Percentiles rank a stretch among this genome's conserved stretches.
Conservation (phyloP, 1,140 invertebrate genomes). For the Carcinoscorpius rotundicauda region DNA sequence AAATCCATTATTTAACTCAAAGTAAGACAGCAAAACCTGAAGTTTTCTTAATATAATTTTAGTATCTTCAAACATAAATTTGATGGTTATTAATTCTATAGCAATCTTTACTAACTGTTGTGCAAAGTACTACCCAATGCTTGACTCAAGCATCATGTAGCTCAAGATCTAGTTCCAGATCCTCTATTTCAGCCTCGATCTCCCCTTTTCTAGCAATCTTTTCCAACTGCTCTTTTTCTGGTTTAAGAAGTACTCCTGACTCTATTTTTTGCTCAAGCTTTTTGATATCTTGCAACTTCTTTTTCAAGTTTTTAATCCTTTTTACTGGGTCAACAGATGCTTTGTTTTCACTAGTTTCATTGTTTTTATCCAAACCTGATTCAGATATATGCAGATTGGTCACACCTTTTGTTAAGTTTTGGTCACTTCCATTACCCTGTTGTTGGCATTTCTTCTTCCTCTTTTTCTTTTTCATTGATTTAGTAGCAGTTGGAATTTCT, state of each 20-base stretch:
- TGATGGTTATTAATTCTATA: no score
- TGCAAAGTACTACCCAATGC: no score
- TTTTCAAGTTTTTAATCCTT: slow-evolving; percentile 71
- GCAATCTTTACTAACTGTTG: no score
- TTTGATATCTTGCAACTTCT: slow-evolving; percentile 83
- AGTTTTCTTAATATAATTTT: no score
- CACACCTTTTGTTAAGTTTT: no score
- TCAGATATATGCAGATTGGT: no score
- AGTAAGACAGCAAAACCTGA: no score
- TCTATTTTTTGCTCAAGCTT: slow-evolving; percentile 66
- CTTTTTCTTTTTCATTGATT: slow-evolving; percentile 33
- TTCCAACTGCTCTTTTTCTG: slow-evolving; percentile 61
- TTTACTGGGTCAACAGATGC: slow-evolving; percentile 45
- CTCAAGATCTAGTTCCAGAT: slow-evolving; percentile 24
- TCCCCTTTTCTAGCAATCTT: slow-evolving; percentile 30
- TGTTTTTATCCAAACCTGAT: no score
- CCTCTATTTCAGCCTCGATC: slow-evolving; percentile 32
- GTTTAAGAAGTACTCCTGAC: slow-evolving; percentile 56
- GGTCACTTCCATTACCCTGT: not conserved
- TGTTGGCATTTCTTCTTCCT: slow-evolving; percentile 35
- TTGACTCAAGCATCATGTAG: no score
- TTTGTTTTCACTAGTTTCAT: no score
- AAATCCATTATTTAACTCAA: no score
- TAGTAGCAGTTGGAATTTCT: not conserved
- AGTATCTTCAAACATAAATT: no score